These are phyloP conservation scores for Temnothorax nylanderi DNA, from an alignment of 1,140 invertebrate genomes.

Conservation along the genomic window DNA sequence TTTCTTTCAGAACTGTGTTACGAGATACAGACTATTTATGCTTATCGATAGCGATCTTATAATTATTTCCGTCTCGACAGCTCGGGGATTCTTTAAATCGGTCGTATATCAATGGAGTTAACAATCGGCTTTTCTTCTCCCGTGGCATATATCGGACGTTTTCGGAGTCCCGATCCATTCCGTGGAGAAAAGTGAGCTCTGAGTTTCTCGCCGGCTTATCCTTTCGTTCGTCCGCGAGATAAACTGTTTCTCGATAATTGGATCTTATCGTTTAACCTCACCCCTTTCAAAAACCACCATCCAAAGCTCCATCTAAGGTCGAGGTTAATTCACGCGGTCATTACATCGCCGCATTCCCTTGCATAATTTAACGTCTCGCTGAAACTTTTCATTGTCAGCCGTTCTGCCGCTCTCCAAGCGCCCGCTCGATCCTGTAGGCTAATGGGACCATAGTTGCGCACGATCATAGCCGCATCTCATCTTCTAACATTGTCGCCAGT, in stretches of 20 bases:
- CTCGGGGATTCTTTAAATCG: slow-evolving; percentile 33
- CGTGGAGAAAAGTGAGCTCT: slow-evolving; percentile 39
- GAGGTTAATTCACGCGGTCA: slow-evolving; percentile 62
- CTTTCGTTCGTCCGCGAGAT: slow-evolving; percentile 60
- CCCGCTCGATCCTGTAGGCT: background rate
- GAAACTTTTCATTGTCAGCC: slow-evolving; percentile 53
- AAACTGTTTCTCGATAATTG: slow-evolving; percentile 76
- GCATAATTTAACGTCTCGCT: slow-evolving; percentile 69
- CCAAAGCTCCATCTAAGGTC: slow-evolving; percentile 56
- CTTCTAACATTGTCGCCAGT: slow-evolving; percentile 1
- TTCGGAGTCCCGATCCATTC: slow-evolving; percentile 42
- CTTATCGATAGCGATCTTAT: slow-evolving; percentile 9
- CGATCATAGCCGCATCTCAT: background rate
- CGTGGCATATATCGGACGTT: slow-evolving; percentile 42
- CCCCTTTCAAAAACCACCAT: slow-evolving; percentile 53
- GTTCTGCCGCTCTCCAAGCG: slow-evolving; percentile 8
- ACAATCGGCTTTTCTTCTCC: slow-evolving; percentile 63
- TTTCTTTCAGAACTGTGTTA: background rate
- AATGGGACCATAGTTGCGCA: slow-evolving; percentile 20
- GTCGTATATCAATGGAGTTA: slow-evolving; percentile 53
- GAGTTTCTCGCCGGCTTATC: slow-evolving; percentile 50
- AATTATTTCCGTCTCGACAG: slow-evolving; percentile 27
- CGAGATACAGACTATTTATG: background rate
- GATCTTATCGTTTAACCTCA: slow-evolving; percentile 72
- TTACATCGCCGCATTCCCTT: slow-evolving; percentile 22